These are phyloP conservation scores for Pinctada fucata DNA, from an alignment of 2,888 invertebrate genomes.

Conservation along the genomic window DNA sequence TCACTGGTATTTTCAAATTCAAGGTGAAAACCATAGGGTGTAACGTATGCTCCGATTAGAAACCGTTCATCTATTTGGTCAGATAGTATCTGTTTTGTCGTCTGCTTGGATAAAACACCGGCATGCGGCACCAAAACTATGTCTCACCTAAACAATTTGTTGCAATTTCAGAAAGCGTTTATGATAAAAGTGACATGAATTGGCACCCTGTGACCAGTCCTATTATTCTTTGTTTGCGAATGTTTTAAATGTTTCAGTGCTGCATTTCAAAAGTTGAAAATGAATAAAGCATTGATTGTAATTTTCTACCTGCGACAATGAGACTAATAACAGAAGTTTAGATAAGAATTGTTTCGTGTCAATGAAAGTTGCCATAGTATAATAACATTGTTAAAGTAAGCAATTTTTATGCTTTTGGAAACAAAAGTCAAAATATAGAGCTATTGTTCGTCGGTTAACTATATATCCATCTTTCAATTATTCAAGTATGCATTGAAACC, in stretches of 20 bases:
- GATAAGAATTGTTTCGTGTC: no score
- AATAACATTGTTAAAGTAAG: no score
- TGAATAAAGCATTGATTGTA: no score
- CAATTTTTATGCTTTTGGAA: no score
- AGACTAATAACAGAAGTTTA: no score
- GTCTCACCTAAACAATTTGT: background rate
- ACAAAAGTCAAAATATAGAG: no score
- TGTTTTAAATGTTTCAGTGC: background rate
- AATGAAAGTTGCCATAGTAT: no score
- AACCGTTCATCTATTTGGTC: background rate
- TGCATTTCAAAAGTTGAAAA: background rate
- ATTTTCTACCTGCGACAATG: no score
- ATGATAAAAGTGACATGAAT: background rate
- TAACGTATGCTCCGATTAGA: background rate
- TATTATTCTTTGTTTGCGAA: background rate
- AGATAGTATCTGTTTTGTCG: background rate
- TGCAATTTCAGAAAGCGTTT: conserved; percentile 3
- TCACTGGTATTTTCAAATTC: background rate
- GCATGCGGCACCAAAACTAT: background rate
- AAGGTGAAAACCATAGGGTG: background rate
- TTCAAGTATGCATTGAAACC: no score
- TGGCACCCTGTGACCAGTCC: background rate
- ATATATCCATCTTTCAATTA: no score
- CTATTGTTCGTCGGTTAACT: no score
- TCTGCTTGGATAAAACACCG: background rate